These are phyloP conservation scores for Standfussiana lucernea DNA, from an alignment of 2,888 invertebrate species.

Conservation along the genomic window DNA sequence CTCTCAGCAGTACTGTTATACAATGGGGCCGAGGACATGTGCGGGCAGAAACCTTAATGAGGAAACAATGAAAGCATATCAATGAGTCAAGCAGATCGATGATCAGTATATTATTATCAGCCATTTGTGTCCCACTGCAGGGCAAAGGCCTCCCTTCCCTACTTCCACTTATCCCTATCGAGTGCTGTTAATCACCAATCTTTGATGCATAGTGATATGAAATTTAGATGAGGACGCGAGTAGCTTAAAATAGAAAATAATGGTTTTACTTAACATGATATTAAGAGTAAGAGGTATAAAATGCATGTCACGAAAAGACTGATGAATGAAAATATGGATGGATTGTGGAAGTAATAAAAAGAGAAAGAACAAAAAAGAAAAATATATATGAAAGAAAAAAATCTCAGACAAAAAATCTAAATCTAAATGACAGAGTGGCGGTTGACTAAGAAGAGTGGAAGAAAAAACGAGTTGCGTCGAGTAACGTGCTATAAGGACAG, in stretches of 20 bases:
- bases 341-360: background rate
- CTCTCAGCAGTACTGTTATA: conserved; percentile 16
- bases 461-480: background rate
- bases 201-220: conserved; percentile 5
- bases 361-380: no score
- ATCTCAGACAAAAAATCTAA: no score
- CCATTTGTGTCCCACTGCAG: no score
- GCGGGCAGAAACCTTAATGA: conserved; percentile 41
- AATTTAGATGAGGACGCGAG: background rate
- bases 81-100: conserved; percentile 31
- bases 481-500: background rate
- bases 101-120: no score
- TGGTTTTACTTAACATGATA: background rate
- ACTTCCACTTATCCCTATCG: no score
- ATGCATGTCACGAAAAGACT: background rate
- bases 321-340: background rate
- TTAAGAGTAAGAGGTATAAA: background rate
- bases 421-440: background rate
- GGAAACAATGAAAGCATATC: conserved; percentile 33
- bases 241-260: background rate
- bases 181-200: no score
- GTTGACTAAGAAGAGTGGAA: background rate
- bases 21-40: conserved; percentile 9
- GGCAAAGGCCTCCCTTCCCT: no score
- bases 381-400: no score